Base-by-base conservation (phyloP, 2,113 vertebrate species). In the Callipepla californica region DNA sequence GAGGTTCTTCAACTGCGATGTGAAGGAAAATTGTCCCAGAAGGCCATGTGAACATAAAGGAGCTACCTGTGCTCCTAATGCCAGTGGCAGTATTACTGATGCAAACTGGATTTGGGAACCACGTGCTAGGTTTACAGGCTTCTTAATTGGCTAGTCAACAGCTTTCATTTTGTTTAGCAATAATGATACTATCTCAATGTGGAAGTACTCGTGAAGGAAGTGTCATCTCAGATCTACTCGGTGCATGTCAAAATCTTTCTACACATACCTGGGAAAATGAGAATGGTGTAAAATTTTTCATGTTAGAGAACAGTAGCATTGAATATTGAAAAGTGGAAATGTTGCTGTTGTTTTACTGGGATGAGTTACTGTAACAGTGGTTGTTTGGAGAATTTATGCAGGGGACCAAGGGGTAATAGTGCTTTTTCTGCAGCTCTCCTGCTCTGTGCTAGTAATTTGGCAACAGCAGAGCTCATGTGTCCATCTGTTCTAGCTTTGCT, bases 1-100 rank as follows among this genome's bases (percentile, higher is more conserved):
- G n/a, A 59, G 28, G 32, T 57, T 93, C 65, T 84, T 11, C 30
- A 23, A 5, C 51, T 36, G 0, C 55, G 44, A 9, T 30, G 36
- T 80, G 57, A 55, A 87, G 47, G 38, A 63, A 67, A 30, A 16
- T 14, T 26, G 19, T 63, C 16, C 14, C 7, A 4, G 45, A 38
- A 83, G 68, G 17, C 28, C 0, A 0, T 0, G 1, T 7, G 70
- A 25, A 20, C 55, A 5, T 69, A 45, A 0, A 30, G 55, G 65
- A 72, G 66, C 32, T 59, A 4, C 13, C 2, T 0, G 57, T 79
- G 36, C 22, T 68, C 6, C 19, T 62, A 59, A 28, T 2, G 36
- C 6, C 22, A 55, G 45, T 63, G 55, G 25, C 14, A 38, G 2
- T 26, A 3, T 20, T 68, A 16, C 9, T 26, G 34, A 72, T 67